Evolutionary conservation across 2,113 vertebrate species (phyloP), one percentile per base, ranked within the genome.

Genomic region (Esox niger): DNA sequence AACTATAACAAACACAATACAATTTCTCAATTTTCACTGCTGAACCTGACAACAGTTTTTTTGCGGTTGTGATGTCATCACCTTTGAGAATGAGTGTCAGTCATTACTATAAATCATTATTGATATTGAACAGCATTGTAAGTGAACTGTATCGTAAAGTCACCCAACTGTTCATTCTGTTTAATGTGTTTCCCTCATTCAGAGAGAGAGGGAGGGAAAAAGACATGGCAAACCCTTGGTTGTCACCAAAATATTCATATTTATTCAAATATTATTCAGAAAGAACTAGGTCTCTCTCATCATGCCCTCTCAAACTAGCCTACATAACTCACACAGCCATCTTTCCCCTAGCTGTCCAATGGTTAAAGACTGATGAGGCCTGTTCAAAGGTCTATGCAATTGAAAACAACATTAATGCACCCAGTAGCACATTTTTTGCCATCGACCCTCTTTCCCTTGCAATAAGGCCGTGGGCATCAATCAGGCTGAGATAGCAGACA

Each of bases 401-500:
- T 81, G 85, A 86, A 83, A 82, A 71, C 79, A 70, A 77, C 78
- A 77, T 85, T 86, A 84, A 85, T 85, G 84, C 85, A 89, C 79
- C 86, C 82, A 60, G 71, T 83, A 86, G 88, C 88, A 88, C 78
- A 90, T 87, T 87, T 87, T 86, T 83, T 78, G 82, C 87, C 73
- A 79, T 85, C 86, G 80, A 85, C 87, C 71, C 83, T 65, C 63
- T 62, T 85, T 85, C 77, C 73, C 67, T 69, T 58, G 84, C 88
- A 88, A 87, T 84, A 84, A 88, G 82, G 85, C 84, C 79, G 79
- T 75, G 81, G 79, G 84, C 83, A 90, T 90, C 87, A 87, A 89
- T 91, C 90, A 90, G 82, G 32, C 69, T 59, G 3, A 78, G 86
- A 86, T 85, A 82, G 82, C 78, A 71, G 74, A 82, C 82, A 82